Percentiles rank a stretch among this genome's conserved stretches.
These are phyloP conservation scores for Drosophila nigrodunni DNA, from an alignment of 1,140 invertebrate genomes.

Conservation along the genomic window DNA sequence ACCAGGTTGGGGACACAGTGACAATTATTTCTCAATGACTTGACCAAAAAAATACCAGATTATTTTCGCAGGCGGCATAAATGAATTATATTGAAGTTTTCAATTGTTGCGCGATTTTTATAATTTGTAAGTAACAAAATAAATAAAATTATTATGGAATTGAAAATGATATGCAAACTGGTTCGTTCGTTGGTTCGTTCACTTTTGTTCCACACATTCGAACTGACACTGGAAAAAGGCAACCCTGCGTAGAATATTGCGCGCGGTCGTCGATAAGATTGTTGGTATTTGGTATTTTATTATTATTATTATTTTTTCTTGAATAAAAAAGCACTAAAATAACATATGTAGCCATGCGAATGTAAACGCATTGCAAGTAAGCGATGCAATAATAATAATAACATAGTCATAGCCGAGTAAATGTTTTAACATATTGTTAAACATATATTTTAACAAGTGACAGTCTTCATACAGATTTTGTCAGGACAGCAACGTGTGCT, in stretches of 20 bases:
- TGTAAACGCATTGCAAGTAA: slow-evolving; percentile 23
- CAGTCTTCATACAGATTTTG: slow-evolving; percentile 31
- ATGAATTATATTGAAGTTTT: no score
- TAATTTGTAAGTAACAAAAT: no score
- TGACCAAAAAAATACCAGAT: not conserved
- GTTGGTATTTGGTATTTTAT: slow-evolving; percentile 39
- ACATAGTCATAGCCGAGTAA: slow-evolving; percentile 11
- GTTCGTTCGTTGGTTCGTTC: not conserved
- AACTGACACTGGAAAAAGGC: slow-evolving; percentile 22
- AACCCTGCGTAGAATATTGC: slow-evolving; percentile 18
- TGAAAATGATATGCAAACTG: no score
- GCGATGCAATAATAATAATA: slow-evolving; percentile 33
- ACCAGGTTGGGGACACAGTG: not conserved
- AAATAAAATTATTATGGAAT: no score
- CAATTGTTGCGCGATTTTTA: no score
- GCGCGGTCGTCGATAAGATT: slow-evolving; percentile 29
- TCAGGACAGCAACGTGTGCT: slow-evolving; percentile 32
- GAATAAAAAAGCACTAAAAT: slow-evolving; percentile 21
- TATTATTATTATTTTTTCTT: no score
- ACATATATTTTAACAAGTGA: slow-evolving; percentile 22
- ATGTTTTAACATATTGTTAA: slow-evolving; percentile 16
- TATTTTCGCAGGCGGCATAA: no score
- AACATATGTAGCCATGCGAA: slow-evolving; percentile 36
- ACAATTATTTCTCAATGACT: not conserved
- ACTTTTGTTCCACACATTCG: slow-evolving; percentile 8